A percentile compares a stretch with the other conserved stretches of the same genome.
Conservation (phyloP, 2,797 vertebrate genomes). For the Chrysolophus pictus region DNA sequence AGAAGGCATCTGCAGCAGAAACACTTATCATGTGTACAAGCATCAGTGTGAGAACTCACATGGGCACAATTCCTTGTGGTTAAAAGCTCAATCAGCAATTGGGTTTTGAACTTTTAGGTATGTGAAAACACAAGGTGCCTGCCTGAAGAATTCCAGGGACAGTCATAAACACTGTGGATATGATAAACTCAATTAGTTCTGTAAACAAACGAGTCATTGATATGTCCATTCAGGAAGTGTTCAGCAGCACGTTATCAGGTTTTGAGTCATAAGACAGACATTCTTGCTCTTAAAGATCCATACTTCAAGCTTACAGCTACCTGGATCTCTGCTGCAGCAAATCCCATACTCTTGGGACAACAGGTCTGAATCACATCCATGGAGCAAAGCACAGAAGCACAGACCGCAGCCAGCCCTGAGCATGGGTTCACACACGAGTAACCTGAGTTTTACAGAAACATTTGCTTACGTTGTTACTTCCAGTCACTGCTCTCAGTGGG, state of each 20-base stretch:
- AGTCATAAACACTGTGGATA: slow-evolving; percentile 41
- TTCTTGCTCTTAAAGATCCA: background rate
- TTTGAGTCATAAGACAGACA: background rate
- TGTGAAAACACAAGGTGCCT: slow-evolving; percentile 43
- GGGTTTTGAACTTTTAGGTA: slow-evolving; percentile 31
- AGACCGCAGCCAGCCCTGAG: background rate
- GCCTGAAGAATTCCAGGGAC: slow-evolving; percentile 39
- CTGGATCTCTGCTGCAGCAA: background rate
- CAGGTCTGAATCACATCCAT: background rate
- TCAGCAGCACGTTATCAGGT: background rate
- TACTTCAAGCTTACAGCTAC: background rate
- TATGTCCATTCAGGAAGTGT: background rate
- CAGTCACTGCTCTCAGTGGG: background rate
- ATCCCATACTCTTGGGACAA: background rate
- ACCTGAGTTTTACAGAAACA: background rate
- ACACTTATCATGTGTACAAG: background rate
- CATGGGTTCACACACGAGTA: background rate
- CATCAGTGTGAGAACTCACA: background rate
- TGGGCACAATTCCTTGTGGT: slow-evolving; percentile 27
- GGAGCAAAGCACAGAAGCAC: background rate
- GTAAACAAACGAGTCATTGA: slow-evolving; percentile 62
- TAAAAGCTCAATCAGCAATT: slow-evolving; percentile 9
- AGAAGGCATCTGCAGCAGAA: background rate
- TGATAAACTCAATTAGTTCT: slow-evolving; percentile 53
- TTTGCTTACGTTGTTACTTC: background rate